phyloP scores from a whole-genome alignment of 2,113 vertebrate genomes.

The Corythoichthys haematopterus region DNA sequence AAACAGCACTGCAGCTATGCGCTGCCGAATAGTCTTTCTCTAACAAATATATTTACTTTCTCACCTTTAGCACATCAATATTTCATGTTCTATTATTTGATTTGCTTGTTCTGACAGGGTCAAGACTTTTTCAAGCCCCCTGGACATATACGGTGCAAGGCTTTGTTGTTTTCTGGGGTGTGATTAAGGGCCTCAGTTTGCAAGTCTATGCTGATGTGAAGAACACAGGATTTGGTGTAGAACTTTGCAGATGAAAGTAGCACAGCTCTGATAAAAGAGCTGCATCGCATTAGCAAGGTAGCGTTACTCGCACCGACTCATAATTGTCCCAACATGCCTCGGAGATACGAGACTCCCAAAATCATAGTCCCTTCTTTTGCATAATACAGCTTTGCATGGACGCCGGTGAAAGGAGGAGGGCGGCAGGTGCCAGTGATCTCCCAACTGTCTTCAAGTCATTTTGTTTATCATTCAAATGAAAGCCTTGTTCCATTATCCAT shows the following conservation, averaged over 20 bases:
- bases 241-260: slow-evolving; percentile 68
- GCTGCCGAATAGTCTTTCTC: slow-evolving; percentile 34
- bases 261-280: slow-evolving; percentile 47
- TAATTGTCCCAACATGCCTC: slow-evolving; percentile 75
- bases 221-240: slow-evolving; percentile 35
- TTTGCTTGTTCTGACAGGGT: slow-evolving; percentile 49
- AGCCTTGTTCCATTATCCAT: slow-evolving; percentile 78
- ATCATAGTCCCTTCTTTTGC: slow-evolving; percentile 60
- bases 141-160: slow-evolving; percentile 21
- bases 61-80: slow-evolving; percentile 30
- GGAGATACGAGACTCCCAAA: slow-evolving; percentile 64
- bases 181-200: slow-evolving; percentile 58
- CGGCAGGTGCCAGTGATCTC: slow-evolving; percentile 59
- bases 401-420: slow-evolving; percentile 12
- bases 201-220: slow-evolving; percentile 61
- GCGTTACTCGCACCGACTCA: slow-evolving; percentile 50
- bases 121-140: slow-evolving; percentile 61
- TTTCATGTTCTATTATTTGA: slow-evolving; percentile 46
- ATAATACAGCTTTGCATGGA: slow-evolving; percentile 60
- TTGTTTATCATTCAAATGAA: slow-evolving; percentile 78
- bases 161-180: slow-evolving; percentile 41
- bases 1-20: slow-evolving; percentile 68
- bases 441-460: slow-evolving; percentile 68
- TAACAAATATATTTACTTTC: slow-evolving; percentile 56
- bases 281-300: slow-evolving; percentile 60